Evolutionary conservation across 2,888 invertebrate genomes (phyloP).

Genomic region (Zele albiditarsus): DNA sequence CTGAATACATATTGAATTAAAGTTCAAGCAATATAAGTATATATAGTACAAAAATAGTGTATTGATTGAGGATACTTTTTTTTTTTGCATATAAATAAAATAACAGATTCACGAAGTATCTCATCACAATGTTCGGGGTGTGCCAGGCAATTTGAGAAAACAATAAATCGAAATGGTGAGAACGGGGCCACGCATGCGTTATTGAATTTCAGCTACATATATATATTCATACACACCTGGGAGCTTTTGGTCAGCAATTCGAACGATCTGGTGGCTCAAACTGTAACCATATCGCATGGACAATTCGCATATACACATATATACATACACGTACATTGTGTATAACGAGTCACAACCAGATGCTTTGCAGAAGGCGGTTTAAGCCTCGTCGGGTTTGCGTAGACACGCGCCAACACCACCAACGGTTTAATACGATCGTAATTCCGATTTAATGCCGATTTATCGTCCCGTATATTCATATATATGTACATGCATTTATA

Average conservation of each 20-base stretch:
- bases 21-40: too few species aligned
- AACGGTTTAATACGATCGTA: constrained; percentile 63
- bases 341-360: constrained; percentile 30
- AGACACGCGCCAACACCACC: constrained; percentile 63
- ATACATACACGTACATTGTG: background rate
- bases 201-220: constrained; percentile 30
- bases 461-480: constrained; percentile 57
- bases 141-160: constrained; percentile 18
- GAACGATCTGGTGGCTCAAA: background rate
- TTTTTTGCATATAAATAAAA: too few species aligned
- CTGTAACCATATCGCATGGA: background rate
- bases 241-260: constrained; percentile 21
- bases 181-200: constrained; percentile 46
- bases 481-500: background rate
- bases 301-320: constrained; percentile 20
- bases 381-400: constrained; percentile 63
- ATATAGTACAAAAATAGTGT: too few species aligned
- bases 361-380: constrained; percentile 56
- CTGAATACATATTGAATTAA: too few species aligned
- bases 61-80: too few species aligned
- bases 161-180: constrained; percentile 34
- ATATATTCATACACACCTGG: constrained; percentile 3
- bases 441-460: constrained; percentile 70
- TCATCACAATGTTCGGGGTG: too few species aligned
- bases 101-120: too few species aligned